Evolutionary conservation across 2,797 vertebrate genomes (phyloP), one percentile per base, ranked within the genome.

Genomic region (Nannoperca australis): DNA sequence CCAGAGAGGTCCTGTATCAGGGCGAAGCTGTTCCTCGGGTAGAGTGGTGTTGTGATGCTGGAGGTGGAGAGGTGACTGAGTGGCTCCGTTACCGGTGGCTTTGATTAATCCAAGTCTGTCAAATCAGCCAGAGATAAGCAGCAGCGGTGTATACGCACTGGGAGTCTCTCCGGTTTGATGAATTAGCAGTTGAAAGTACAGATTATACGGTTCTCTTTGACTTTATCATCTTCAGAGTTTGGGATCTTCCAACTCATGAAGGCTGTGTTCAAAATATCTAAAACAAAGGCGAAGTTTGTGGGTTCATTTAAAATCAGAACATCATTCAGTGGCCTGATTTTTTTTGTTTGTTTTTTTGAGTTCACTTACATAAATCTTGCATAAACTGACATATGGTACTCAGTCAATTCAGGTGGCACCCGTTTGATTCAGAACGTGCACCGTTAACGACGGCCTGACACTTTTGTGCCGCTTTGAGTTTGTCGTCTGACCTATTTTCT

Each of bases 401-500:
- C 50, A 8, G 3, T 22, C 15, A 34, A 2, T 58, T 65, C 49
- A 73, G 22, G 64, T 56, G 70, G 49, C 74, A 66, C 45, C 4
- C 58, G 64, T 75, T 47, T 54, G 70, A 68, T 59, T 50, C 67
- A 7, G 40, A 85, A 66, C 53, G 59, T 85, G 75, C 73, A 5
- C 56, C 12, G 1, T 55, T 47, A 68, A 72, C 69, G 42, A 44
- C 76, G 6, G 38, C 70, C 64, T 76, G 50, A 76, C 81, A 82
- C 76, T 47, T 72, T 15, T 0, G 22, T 71, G 45, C 17, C 32
- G 42, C 75, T 77, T 87, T 79, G 45, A 78, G 73, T 86, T 70
- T 73, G 45, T 69, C 32, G 2, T 78, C 69, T 92, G 92, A 89
- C 92, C 93, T 78, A 44, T 85, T 96, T 95, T 92, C 86, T 88